Percentiles rank a stretch among this genome's conserved stretches.
phyloP scores from a whole-genome alignment of 2,113 vertebrate species.

The Epinephelus lanceolatus region DNA sequence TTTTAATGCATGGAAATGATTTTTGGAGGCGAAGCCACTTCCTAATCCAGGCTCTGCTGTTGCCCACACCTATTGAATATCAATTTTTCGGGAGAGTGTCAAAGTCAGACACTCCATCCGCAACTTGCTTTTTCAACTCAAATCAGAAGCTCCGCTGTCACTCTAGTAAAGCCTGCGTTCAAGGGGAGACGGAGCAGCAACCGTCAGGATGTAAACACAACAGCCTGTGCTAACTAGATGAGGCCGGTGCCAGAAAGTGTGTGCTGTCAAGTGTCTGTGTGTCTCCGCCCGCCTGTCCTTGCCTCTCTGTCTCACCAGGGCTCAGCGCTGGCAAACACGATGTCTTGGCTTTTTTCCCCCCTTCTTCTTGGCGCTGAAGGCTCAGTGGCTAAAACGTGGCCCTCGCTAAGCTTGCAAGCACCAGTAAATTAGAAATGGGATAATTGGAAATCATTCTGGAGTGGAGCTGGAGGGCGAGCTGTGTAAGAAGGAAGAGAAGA shows the following conservation, averaged over 20 bases:
- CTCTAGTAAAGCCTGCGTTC: not conserved
- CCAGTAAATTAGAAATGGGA: conserved; percentile 45
- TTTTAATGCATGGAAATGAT: conserved; percentile 26
- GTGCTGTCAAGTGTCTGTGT: conserved; percentile 48
- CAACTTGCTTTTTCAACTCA: conserved; percentile 23
- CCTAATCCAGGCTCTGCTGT: conserved; percentile 20
- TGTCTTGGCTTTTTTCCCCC: conserved; percentile 26
- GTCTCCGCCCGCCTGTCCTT: conserved; percentile 45
- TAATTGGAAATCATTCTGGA: conserved; percentile 53
- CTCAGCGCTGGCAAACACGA: conserved; percentile 55
- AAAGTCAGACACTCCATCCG: conserved; percentile 5
- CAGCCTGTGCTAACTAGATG: conserved; percentile 58
- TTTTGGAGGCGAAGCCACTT: conserved; percentile 31
- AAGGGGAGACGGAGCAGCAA: conserved; percentile 3
- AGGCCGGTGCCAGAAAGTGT: conserved; percentile 54
- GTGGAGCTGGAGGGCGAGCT: not conserved
- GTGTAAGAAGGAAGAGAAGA: conserved; percentile 15
- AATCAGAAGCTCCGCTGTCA: conserved; percentile 10
- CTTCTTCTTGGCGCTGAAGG: conserved; percentile 31
- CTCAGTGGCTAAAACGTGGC: conserved; percentile 48
- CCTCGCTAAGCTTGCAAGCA: conserved; percentile 46
- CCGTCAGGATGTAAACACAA: conserved; percentile 51
- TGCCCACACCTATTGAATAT: conserved; percentile 30
- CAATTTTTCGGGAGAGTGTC: conserved; percentile 1
- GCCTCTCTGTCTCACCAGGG: conserved; percentile 48